Base-by-base conservation (phyloP, 2,888 invertebrate species). In the Physocephala rufipes region DNA sequence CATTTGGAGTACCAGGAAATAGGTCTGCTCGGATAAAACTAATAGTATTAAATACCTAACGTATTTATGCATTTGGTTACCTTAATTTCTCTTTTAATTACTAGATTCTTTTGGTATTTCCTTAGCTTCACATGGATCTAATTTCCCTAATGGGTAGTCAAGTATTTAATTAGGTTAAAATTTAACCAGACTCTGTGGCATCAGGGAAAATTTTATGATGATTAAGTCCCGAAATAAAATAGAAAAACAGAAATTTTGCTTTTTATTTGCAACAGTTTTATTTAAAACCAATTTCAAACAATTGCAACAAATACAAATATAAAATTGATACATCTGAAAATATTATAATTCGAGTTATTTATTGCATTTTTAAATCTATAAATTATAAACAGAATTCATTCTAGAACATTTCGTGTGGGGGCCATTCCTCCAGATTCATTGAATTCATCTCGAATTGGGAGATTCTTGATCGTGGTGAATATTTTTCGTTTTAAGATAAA, bases 261-360 rank as follows among this genome's bases (percentile, higher is more conserved):
- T 15, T 67, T 65, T 51, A 2, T 15, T 67, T 59, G 61, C 47
- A 47, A 49, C 21, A 55, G 28, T 59, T 67, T 61, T 67, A n/a
- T 59, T 61, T n/a, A 30, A 49, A 36, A 53, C 5, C 36, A 49
- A 26, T 13, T 28, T 47, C n/a, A 24, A 67, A 67, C 67, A 67
- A 67, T 67, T 67, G 59, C 59, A 59, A 67, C 59, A 59, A 13
- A 67, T 67, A 61, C 43, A 67, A 58, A 45, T 67, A 36, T 58
- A 36, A 67, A 67, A 67, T 58, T 36, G 59, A 16, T 4, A 58
- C n/a, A n/a, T 47, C 19, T 58, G 67, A 67, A 36, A 49, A 49
- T 49, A 49, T 49, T n/a, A 49, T n/a, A 49, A 67, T 67, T 58
- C 58, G 28, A 67, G 9, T 9, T 63, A 26, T 4, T 49, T 5